Conservation (phyloP, 2,113 vertebrate species). For the Stercorarius parasiticus region DNA sequence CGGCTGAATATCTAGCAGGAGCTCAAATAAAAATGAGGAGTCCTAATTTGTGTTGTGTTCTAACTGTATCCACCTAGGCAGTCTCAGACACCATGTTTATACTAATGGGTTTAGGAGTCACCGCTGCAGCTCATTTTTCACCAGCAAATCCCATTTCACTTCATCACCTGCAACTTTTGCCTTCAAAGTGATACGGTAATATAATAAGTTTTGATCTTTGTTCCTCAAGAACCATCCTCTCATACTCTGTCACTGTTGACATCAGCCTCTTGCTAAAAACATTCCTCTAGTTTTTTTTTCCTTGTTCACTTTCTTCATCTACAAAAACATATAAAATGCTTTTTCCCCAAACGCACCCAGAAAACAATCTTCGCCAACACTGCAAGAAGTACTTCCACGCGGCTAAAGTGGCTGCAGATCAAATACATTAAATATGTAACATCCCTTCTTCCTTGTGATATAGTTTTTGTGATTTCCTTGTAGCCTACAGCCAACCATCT, state of each 20-base stretch:
- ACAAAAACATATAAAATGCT: accelerated
- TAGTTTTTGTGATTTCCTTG: not conserved
- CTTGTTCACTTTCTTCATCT: not conserved
- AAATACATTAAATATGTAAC: not conserved
- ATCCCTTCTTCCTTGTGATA: not conserved
- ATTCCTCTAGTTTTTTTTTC: not conserved
- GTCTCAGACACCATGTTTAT: not conserved
- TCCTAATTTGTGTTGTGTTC: accelerated
- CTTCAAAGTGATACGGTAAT: not conserved
- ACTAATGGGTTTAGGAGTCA: not conserved
- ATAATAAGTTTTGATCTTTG: not conserved
- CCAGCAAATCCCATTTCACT: not conserved
- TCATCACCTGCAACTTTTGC: not conserved
- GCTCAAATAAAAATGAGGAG: not conserved
- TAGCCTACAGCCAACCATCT: not conserved
- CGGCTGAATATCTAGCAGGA: not conserved
- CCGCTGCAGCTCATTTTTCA: not conserved
- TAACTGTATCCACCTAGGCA: not conserved
- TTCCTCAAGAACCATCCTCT: not conserved
- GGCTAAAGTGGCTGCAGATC: not conserved
- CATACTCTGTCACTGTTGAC: not conserved
- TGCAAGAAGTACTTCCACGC: not conserved
- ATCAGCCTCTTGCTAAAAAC: not conserved
- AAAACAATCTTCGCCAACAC: not conserved
- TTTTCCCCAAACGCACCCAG: not conserved